Base-by-base conservation (phyloP, 2,113 vertebrate genomes). In the Alethe castanea region DNA sequence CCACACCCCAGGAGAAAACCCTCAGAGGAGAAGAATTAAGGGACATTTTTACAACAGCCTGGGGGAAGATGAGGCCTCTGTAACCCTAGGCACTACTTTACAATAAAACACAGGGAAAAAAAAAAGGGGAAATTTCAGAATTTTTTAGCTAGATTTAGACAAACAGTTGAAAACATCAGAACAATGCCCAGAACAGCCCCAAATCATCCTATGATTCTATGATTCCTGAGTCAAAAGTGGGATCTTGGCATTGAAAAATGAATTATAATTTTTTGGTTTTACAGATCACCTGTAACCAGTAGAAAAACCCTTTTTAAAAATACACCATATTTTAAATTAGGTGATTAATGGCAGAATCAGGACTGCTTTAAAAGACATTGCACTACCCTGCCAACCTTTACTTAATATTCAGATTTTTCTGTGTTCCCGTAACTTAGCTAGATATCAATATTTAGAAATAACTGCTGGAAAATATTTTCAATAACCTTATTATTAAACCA, bases 401-500 rank as follows among this genome's bases (percentile, higher is more conserved):
- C 44, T 92, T 84, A 86, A 91, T 61, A 90, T 89, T 83, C 77
- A 72, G 19, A 70, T 91, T 78, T 86, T 9, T n/a, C 66, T 40
- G 22, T n/a, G 71, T 50, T 88, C 78, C 88, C 0, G 3, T 90
- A 95, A 94, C 90, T 81, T 44, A 93, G 79, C 88, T 73, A 67
- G 54, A 95, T 94, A 93, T 84, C 82, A 92, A 71, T 65, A 91
- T 93, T 95, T 88, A 96, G 92, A 93, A 97, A 94, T 81, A 95
- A 91, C 71, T 61, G 92, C 94, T 95, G 74, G 62, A 95, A 97
- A 97, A 97, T 82, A 92, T 92, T 91, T 95, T 86, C 86, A 86
- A 86, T 97, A 97, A 97, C 91, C 95, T 97, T 94, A 92, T 96
- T 95, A 96, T 97, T 29, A 72, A 97, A 90, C 40, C 95, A 96